These are phyloP conservation scores for Micrastur ruficollis DNA, from an alignment of 2,797 vertebrate genomes.

Conservation along the genomic window DNA sequence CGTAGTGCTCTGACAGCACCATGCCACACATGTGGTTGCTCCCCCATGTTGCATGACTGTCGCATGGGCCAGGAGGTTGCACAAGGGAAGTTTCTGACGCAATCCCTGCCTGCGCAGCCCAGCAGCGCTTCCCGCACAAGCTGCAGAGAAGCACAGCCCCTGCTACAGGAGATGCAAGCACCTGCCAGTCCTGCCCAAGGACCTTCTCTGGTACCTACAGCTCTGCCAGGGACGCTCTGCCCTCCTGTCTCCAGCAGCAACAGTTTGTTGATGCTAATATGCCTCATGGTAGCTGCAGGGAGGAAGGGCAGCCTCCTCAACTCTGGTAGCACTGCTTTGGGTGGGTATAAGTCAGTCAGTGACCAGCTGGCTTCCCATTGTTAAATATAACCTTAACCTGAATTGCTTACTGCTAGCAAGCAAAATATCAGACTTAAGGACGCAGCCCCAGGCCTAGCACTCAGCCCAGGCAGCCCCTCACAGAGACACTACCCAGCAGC, in stretches of 20 bases:
- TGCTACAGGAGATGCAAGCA: not conserved
- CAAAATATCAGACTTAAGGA: not conserved
- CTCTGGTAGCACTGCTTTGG: not conserved
- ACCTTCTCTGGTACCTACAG: not conserved
- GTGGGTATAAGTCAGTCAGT: not conserved
- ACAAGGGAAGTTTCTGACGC: not conserved
- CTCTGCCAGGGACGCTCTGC: not conserved
- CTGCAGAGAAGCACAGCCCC: not conserved
- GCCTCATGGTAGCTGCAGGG: not conserved
- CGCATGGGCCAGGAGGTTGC: fast-evolving
- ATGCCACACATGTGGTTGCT: fast-evolving
- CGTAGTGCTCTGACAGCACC: fast-evolving
- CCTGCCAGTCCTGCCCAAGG: no score
- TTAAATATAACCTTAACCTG: not conserved
- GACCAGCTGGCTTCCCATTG: not conserved
- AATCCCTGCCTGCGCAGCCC: not conserved
- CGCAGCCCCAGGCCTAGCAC: not conserved
- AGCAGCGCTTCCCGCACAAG: fast-evolving
- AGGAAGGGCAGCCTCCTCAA: not conserved
- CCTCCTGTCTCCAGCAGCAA: not conserved
- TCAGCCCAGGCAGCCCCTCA: not conserved
- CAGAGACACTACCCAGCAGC: fast-evolving
- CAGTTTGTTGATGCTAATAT: not conserved
- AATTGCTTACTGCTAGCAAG: not conserved
- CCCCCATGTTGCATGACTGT: fast-evolving